Percentiles rank a stretch among this genome's conserved stretches.
Conservation (phyloP, 2,797 vertebrate species). For the Scomberomorus guttatus region DNA sequence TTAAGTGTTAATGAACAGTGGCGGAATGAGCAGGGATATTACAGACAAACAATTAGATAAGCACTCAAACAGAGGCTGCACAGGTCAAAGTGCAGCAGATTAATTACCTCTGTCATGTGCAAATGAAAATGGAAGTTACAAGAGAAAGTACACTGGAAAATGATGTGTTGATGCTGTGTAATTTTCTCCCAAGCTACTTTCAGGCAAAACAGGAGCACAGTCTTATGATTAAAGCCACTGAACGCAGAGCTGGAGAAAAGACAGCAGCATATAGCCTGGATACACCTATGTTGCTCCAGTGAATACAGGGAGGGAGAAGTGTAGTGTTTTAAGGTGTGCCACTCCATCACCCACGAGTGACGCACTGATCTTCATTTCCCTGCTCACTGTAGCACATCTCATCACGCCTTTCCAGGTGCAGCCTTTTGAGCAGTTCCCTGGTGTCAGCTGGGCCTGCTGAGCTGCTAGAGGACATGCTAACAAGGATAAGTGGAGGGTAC, state of each 20-base stretch:
- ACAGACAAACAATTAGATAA: constrained; percentile 70
- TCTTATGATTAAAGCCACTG: constrained; percentile 48
- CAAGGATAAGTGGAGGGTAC: constrained; percentile 75
- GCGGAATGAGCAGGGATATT: constrained; percentile 67
- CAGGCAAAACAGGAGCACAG: constrained; percentile 5
- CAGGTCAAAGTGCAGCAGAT: constrained; percentile 63
- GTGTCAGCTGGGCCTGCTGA: constrained; percentile 54
- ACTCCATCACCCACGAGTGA: constrained; percentile 73
- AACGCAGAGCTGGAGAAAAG: constrained; percentile 33
- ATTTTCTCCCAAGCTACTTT: constrained; percentile 32
- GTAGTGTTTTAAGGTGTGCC: constrained; percentile 68
- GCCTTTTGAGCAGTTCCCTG: constrained; percentile 63
- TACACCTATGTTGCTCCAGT: constrained; percentile 58
- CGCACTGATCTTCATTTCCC: constrained; percentile 82
- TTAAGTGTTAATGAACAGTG: constrained; percentile 84
- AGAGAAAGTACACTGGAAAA: constrained; percentile 11
- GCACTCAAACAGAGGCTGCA: constrained; percentile 57
- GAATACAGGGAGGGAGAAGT: constrained; percentile 55
- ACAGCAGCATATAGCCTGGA: constrained; percentile 45
- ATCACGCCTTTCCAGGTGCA: constrained; percentile 79
- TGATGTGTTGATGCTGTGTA: background rate
- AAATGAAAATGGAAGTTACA: constrained; percentile 55
- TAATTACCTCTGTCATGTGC: constrained; percentile 65
- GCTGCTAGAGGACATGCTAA: constrained; percentile 81
- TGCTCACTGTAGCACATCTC: constrained; percentile 84